Evolutionary conservation across 1,140 invertebrate species (phyloP).

Genomic region (Schlechtendalia chinensis): DNA sequence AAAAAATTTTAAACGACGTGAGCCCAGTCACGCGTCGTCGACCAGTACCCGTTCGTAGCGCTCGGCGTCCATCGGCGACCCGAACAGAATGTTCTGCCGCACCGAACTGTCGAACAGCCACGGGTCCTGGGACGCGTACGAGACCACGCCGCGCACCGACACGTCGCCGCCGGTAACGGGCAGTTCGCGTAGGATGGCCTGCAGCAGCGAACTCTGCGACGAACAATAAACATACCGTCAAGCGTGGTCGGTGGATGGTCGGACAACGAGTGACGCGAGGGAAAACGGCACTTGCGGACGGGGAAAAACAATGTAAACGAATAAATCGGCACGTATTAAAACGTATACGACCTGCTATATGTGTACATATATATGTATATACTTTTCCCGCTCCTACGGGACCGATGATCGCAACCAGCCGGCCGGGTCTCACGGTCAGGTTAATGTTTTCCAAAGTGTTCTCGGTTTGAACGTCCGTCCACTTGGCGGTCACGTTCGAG

Average conservation of each 20-base stretch:
- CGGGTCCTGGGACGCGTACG: conserved; percentile 87
- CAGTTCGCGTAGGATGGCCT: conserved; percentile 77
- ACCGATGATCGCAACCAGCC: conserved; percentile 75
- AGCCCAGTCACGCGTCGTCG: too few relatives aligned
- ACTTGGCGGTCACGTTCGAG: conserved; percentile 64
- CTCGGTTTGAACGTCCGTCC: conserved; percentile 60
- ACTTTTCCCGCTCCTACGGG: conserved; percentile 83
- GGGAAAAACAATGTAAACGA: too few relatives aligned
- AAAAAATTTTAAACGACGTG: too few relatives aligned
- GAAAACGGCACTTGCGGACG: too few relatives aligned
- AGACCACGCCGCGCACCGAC: conserved; percentile 71
- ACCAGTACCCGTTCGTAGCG: conserved; percentile 73
- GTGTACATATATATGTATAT: background rate
- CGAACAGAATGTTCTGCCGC: conserved; percentile 88
- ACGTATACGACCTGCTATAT: background rate
- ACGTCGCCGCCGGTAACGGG: conserved; percentile 67
- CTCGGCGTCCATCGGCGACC: conserved; percentile 68
- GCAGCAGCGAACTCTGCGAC: conserved; percentile 66
- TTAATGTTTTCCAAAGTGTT: conserved; percentile 66
- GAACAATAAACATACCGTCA: too few relatives aligned
- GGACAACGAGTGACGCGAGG: too few relatives aligned
- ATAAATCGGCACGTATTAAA: too few relatives aligned
- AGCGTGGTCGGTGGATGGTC: too few relatives aligned
- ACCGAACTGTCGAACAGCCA: conserved; percentile 81
- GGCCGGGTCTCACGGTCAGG: conserved; percentile 65